phyloP scores from a whole-genome alignment of 2,113 vertebrate species.

The Pampusana beccarii region DNA sequence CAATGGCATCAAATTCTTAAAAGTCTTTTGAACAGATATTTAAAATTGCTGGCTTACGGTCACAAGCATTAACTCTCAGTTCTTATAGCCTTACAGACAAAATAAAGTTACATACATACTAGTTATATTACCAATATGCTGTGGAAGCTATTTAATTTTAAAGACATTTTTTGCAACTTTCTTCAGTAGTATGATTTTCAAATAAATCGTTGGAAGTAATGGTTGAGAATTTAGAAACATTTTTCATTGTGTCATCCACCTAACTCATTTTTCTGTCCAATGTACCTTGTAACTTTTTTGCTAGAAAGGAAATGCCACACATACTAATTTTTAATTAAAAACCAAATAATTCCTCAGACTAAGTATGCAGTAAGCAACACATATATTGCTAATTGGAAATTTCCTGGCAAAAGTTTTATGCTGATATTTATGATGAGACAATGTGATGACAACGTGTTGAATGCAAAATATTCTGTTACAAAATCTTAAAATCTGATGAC shows the following conservation, averaged over 20 bases:
- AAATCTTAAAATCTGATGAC: not conserved
- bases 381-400: not conserved
- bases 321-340: not conserved
- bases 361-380: not conserved
- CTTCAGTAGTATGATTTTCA: not conserved
- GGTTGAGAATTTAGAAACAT: not conserved
- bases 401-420: not conserved
- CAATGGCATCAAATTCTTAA: constrained; percentile 31
- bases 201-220: constrained; percentile 21
- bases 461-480: not conserved
- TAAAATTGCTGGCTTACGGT: constrained; percentile 27
- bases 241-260: not conserved
- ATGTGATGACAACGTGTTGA: not conserved
- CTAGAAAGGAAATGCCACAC: not conserved
- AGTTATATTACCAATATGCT: not conserved
- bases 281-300: not conserved
- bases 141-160: constrained; percentile 44
- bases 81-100: not conserved
- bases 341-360: not conserved
- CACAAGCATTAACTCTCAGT: not conserved
- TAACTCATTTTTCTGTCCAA: not conserved
- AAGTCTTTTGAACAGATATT: constrained; percentile 22
- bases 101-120: not conserved
- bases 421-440: not conserved
- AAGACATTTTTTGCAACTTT: constrained; percentile 26